Evolutionary conservation across 2,113 vertebrate species (phyloP).

Genomic region (Cryptomyrus ogoouensis): DNA sequence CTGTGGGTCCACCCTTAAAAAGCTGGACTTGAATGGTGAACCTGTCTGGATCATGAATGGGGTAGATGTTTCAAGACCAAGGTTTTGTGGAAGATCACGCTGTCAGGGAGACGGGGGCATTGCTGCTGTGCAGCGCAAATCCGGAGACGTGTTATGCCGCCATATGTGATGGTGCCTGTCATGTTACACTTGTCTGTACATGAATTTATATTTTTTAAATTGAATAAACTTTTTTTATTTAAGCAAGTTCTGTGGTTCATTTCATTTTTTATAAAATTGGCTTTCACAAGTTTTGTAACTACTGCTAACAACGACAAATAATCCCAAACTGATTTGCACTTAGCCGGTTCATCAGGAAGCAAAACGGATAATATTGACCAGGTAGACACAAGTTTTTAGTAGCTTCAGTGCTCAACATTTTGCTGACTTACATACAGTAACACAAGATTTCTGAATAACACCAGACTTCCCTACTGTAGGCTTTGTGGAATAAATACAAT

Average conservation of each 20-base stretch:
- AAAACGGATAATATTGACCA: neutral
- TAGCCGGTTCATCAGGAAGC: neutral
- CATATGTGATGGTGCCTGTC: neutral
- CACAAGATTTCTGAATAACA: neutral
- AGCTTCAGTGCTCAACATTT: neutral
- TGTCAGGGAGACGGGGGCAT: neutral
- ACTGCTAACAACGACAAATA: neutral
- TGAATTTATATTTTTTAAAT: neutral
- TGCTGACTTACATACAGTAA: neutral
- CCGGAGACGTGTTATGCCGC: too few species aligned
- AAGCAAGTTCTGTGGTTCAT: neutral
- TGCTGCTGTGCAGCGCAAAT: conserved; percentile 18
- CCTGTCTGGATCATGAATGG: neutral
- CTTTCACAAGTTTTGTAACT: neutral
- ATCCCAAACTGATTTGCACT: neutral
- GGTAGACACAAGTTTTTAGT: neutral
- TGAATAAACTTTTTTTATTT: neutral
- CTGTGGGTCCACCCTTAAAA: neutral
- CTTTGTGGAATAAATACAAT: neutral
- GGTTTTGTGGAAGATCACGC: neutral
- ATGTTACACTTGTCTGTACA: neutral
- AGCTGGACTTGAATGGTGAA: neutral
- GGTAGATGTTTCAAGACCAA: neutral
- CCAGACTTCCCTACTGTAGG: neutral
- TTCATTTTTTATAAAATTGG: neutral